Evolutionary conservation across 2,113 vertebrate genomes (phyloP), one percentile per base, ranked within the genome.

Genomic region (Tyto alba): DNA sequence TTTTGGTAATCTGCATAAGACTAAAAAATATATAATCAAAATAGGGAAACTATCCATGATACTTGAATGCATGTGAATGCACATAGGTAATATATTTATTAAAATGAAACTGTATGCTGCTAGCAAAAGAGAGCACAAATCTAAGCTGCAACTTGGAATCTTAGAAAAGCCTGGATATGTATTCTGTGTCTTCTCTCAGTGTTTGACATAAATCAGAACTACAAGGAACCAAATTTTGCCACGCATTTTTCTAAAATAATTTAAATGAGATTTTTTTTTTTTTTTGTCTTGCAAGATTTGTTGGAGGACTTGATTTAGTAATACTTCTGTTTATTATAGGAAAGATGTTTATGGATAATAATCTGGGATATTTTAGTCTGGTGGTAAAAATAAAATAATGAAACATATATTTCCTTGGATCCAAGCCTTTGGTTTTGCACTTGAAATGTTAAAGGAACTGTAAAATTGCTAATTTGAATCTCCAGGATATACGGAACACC

Each of bases 391-490:
- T 38, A 73, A 78, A 81, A 85, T 50, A 69, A 62, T 19, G 30
- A 83, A 34, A 55, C 50, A 52, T 4, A 1, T 41, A 22, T 76
- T 88, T 88, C 16, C 25, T 69, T 80, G 72, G 41, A 76, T 43
- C 17, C 40, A 56, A 57, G 68, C 62, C 83, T 67, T 93, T 79
- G 22, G 14, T 41, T 96, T 92, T 81, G 22, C n/a, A 75, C 40
- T 95, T 89, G n/a, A 91, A 85, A 86, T 91, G 26, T 91, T 96
- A 89, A 87, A 91, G n/a, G 38, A 91, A 64, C 18, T 60, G 40
- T 72, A 72, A 85, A 88, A 88, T n/a, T 56, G 36, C 62, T 88
- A n/a, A 79, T 89, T 60, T 90, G 29, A 40, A 68, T 75, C 47
- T 27, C 4, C 21, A 40, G 73, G 34, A 68, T 82, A 79, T 19